These are phyloP conservation scores for Microtus pennsylvanicus DNA, from an alignment of 2,113 vertebrate genomes.

Conservation along the genomic window DNA sequence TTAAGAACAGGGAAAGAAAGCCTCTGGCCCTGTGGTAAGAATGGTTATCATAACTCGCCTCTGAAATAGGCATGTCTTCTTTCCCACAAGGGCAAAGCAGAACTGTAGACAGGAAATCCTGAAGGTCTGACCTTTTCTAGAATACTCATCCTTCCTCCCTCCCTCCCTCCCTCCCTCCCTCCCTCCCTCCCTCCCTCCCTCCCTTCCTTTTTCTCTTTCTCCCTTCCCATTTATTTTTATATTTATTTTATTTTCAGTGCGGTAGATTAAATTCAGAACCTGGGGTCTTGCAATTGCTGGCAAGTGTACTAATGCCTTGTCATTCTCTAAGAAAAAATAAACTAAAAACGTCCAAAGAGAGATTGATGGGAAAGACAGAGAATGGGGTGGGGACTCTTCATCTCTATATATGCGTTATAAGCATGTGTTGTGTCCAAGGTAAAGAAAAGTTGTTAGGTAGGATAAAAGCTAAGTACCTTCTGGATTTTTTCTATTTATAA, in stretches of 20 bases:
- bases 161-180: rapidly evolving
- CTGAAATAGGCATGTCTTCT: slow-evolving; percentile 83
- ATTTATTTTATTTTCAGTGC: not conserved
- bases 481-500: not conserved
- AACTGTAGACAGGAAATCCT: slow-evolving; percentile 87
- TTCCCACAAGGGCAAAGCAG: slow-evolving; percentile 77
- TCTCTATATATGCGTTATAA: not conserved
- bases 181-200: not conserved
- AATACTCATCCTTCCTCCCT: too few relatives aligned
- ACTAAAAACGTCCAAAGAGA: slow-evolving; percentile 31
- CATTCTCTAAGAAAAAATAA: slow-evolving; percentile 72
- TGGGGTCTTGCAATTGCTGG: not conserved
- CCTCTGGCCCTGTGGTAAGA: slow-evolving; percentile 78
- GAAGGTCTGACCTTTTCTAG: slow-evolving; percentile 42
- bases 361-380: slow-evolving; percentile 56
- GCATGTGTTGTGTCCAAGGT: slow-evolving; percentile 19
- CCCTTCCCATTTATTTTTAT: not conserved
- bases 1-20: slow-evolving; percentile 78
- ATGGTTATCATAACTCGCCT: slow-evolving; percentile 70
- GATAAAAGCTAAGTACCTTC: not conserved
- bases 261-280: not conserved
- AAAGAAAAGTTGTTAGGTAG: not conserved
- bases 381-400: not conserved
- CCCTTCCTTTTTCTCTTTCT: not conserved
- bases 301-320: not conserved